Percentiles rank a stretch among this genome's conserved stretches.
phyloP scores from a whole-genome alignment of 2,113 vertebrate genomes.

The Climacteris rufus region DNA sequence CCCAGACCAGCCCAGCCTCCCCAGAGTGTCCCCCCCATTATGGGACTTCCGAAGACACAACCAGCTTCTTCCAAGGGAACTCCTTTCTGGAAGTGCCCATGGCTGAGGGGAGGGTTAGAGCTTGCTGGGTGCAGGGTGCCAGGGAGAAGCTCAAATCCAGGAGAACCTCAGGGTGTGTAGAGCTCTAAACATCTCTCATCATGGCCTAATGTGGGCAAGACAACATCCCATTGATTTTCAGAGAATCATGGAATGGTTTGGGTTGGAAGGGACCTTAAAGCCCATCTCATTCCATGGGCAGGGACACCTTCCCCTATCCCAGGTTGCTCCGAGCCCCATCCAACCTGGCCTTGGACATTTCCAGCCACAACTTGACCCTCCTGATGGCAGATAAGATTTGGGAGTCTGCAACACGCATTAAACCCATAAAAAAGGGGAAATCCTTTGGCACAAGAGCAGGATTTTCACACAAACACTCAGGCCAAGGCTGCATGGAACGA shows the following conservation, averaged over 20 bases:
- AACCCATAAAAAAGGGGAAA: not conserved
- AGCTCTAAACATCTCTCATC: not conserved
- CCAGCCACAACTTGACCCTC: not conserved
- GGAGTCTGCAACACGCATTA: fast-evolving
- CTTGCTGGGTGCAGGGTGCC: not conserved
- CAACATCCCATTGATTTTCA: fast-evolving
- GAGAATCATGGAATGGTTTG: not conserved
- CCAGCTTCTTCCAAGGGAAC: not conserved
- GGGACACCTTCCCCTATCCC: not conserved
- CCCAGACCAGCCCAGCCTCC: fast-evolving
- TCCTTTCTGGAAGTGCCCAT: not conserved
- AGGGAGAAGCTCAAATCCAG: not conserved
- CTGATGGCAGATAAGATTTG: not conserved
- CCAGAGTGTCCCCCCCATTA: fast-evolving
- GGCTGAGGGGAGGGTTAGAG: not conserved
- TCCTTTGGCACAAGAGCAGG: not conserved
- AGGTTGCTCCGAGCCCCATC: not conserved
- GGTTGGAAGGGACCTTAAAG: not conserved
- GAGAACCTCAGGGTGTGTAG: not conserved
- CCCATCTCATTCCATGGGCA: not conserved
- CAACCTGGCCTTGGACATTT: not conserved
- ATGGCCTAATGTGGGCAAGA: fast-evolving
- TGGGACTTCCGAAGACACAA: no score
- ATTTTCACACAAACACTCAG: not conserved
- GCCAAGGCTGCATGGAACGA: fast-evolving